A percentile compares a stretch with the other conserved stretches of the same genome.
These are phyloP conservation scores for Nemopilema nomurai DNA, from an alignment of 30 jellyfish, hydroid and myxozoan genomes.

Conservation along the genomic window DNA sequence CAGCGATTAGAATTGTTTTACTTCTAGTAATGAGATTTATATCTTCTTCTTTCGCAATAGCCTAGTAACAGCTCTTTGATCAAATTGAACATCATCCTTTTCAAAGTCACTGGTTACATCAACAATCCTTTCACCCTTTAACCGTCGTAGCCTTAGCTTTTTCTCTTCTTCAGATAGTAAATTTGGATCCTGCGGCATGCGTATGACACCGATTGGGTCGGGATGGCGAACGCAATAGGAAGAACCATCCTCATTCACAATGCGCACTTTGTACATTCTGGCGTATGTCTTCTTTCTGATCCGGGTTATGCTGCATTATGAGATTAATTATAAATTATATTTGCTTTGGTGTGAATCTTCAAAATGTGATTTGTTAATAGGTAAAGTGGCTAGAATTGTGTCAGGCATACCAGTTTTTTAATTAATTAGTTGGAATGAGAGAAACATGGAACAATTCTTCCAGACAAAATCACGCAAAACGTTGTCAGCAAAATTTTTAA, in stretches of 20 bases:
- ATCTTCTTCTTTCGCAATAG: conserved; percentile 55
- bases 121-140: conserved; percentile 70
- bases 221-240: conserved; percentile 84
- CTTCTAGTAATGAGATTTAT: not conserved
- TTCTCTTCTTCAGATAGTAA: conserved; percentile 77
- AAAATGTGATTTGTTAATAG: no score
- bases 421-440: no score
- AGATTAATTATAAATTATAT: no score
- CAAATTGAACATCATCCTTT: conserved; percentile 90
- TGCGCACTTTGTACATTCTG: conserved; percentile 73
- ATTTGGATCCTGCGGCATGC: conserved; percentile 89
- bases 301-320: conserved; percentile 57
- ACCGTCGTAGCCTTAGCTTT: conserved; percentile 62
- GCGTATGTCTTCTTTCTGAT: conserved; percentile 79
- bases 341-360: no score
- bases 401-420: no score
- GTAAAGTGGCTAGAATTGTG: no score
- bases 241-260: conserved; percentile 92
- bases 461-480: no score
- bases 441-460: no score
- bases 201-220: conserved; percentile 87
- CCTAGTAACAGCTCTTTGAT: conserved; percentile 76
- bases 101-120: conserved; percentile 53
- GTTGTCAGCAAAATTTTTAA: no score
- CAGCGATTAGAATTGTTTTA: no score